Evolutionary conservation across 2,113 vertebrate genomes (phyloP), one percentile per base, ranked within the genome.

Genomic region (Pachypanchax playfairii): DNA sequence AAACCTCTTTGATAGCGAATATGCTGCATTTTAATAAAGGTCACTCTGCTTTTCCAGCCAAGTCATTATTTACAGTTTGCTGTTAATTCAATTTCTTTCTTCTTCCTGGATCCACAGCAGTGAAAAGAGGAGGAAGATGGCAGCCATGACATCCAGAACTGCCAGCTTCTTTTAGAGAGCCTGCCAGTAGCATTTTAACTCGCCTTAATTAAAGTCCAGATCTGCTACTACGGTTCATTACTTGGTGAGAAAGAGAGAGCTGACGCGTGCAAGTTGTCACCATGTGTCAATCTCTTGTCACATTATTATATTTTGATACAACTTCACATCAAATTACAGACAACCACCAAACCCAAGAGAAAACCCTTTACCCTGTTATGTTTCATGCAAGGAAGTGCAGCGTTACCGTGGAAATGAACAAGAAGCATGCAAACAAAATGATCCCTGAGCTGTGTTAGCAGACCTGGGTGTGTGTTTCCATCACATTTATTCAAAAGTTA

Each of bases 11-110:
- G 77, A 75, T 72, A 75, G 65, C 68, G 78, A 84, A 86, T 70
- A 79, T 75, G 80, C 70, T 53, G 80, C 79, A 91, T 91, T 85
- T 85, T 85, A 89, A 90, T 88, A 89, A 88, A 89, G 88, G 88
- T 91, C 90, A 92, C 69, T 82, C 70, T 78, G 70, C 82, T 86
- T 89, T 86, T 88, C 87, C 86, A 88, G 81, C 82, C 78, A 77
- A 87, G 85, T 87, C 76, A 79, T 90, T 88, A 89, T 89, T 87
- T 81, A 77, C 63, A 85, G 82, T 87, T 79, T 79, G 68, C 68
- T 64, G 66, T 85, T 89, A 86, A 89, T 89, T 88, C 65, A 86
- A 71, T 85, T 84, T 85, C 70, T 70, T 28, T 17, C 79, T 59
- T 67, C 77, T 49, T 70, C 64, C 63, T 75, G 82, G 75, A 77